Conservation (phyloP, 2,797 vertebrate species). For the Alosa sapidissima region DNA sequence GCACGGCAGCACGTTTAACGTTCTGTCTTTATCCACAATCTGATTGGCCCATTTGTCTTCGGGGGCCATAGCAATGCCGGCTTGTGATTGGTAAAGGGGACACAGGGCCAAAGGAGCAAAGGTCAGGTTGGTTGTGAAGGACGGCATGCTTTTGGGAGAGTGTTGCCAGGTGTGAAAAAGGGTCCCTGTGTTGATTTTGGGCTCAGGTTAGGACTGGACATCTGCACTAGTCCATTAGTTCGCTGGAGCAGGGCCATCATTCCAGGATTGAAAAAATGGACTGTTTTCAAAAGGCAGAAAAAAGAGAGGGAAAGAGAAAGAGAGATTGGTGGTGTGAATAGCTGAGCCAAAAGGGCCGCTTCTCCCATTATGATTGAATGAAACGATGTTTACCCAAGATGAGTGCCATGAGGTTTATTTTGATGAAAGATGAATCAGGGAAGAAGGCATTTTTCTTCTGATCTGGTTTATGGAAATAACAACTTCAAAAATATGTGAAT, state of each 20-base stretch:
- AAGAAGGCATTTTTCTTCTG: not conserved
- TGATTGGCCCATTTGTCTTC: constrained; percentile 48
- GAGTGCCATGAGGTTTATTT: constrained; percentile 2
- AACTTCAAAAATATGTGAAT: not conserved
- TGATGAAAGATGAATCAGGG: not conserved
- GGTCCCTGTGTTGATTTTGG: constrained; percentile 39
- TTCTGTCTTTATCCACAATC: constrained; percentile 36
- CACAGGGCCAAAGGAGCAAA: constrained; percentile 35
- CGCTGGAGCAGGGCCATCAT: constrained; percentile 23
- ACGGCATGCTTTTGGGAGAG: constrained; percentile 33
- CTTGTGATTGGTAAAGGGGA: constrained; percentile 30
- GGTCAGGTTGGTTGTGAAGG: constrained; percentile 35
- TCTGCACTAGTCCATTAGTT: constrained; percentile 32
- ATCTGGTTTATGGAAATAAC: not conserved
- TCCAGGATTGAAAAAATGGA: constrained; percentile 23
- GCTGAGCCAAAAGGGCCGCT: not conserved
- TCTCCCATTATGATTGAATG: not conserved
- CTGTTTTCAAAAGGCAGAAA: constrained; percentile 17
- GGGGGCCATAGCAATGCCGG: constrained; percentile 24
- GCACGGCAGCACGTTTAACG: not conserved
- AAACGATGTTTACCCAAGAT: not conserved
- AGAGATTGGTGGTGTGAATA: constrained; percentile 16
- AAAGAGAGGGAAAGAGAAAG: too few species aligned
- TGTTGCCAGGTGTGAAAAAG: constrained; percentile 41
- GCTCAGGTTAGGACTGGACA: constrained; percentile 30